Evolutionary conservation across 2,888 invertebrate genomes (phyloP).

Genomic region (Cyclophora albipunctata): DNA sequence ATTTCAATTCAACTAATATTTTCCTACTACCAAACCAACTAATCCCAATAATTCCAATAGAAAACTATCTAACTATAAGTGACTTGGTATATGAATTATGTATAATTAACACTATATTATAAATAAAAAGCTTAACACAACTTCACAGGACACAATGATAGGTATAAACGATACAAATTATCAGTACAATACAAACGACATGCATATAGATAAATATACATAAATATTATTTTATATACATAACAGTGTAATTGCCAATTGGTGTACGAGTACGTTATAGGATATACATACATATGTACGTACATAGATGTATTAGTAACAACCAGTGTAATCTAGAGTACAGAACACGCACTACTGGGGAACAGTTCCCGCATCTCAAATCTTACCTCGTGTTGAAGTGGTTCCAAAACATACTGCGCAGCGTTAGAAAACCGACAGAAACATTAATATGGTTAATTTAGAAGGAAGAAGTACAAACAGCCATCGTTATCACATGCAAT

Average conservation of each 20-base stretch:
- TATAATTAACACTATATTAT: constrained; percentile 25
- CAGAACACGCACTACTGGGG: constrained; percentile 11
- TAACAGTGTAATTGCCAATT: constrained; percentile 16
- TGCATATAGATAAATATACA: constrained; percentile 25
- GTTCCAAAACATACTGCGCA: constrained; percentile 98
- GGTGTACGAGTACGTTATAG: not conserved
- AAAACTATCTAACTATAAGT: no score
- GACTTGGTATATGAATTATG: constrained; percentile 1
- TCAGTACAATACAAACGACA: constrained; percentile 13
- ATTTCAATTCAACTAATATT: no score
- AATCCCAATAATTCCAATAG: no score
- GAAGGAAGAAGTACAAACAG: constrained; percentile 39
- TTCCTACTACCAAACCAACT: no score
- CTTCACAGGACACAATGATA: constrained; percentile 77
- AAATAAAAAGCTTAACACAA: constrained; percentile 77
- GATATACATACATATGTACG: constrained; percentile 5
- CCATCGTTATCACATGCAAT: constrained; percentile 50
- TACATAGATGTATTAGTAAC: no score
- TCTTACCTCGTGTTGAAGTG: constrained; percentile 99
- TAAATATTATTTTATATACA: constrained; percentile 10
- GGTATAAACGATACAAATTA: constrained; percentile 18
- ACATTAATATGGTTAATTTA: constrained; percentile 64
- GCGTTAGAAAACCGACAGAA: constrained; percentile 84
- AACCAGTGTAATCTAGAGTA: constrained; percentile 9
- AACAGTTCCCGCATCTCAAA: constrained; percentile 27